Percentiles rank a stretch among this genome's conserved stretches.
These are phyloP conservation scores for Tetranychus cinnabarinus DNA, from an alignment of 1,140 invertebrate species.

Conservation along the genomic window DNA sequence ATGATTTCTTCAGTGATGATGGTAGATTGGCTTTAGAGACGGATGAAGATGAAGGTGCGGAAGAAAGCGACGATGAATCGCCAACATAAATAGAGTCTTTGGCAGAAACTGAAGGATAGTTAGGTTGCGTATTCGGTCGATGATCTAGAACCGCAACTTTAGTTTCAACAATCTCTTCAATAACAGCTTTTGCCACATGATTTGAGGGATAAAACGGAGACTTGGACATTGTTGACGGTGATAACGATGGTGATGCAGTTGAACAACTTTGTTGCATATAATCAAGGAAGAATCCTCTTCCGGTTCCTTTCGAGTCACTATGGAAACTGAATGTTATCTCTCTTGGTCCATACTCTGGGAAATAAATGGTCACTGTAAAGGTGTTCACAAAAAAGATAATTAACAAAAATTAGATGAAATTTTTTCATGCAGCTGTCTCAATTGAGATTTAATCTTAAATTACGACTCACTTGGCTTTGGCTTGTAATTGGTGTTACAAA, in stretches of 20 bases:
- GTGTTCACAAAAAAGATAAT: neutral
- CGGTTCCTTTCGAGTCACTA: constrained; percentile 4
- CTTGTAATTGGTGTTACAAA: constrained; percentile 12
- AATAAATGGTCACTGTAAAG: constrained; percentile 4
- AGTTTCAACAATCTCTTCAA: neutral
- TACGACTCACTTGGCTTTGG: constrained; percentile 8
- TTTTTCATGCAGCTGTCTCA: neutral
- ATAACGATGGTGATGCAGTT: neutral
- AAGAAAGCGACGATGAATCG: neutral
- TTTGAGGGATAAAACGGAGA: constrained; percentile 9
- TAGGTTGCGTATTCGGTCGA: neutral
- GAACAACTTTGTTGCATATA: constrained; percentile 9
- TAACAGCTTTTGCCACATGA: constrained; percentile 8
- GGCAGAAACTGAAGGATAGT: neutral
- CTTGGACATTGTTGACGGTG: neutral
- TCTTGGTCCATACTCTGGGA: constrained; percentile 1
- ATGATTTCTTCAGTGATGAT: no score
- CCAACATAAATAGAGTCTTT: neutral
- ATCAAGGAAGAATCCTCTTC: constrained; percentile 11
- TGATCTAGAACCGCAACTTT: neutral
- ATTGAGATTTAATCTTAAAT: neutral
- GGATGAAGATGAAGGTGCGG: no score
- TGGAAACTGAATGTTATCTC: constrained; percentile 10
- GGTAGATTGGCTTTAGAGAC: no score
- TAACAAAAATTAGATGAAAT: neutral